A percentile compares a stretch with the other conserved stretches of the same genome.
phyloP scores from a whole-genome alignment of 2,797 vertebrate species.

The Chaetodon trifasciatus region DNA sequence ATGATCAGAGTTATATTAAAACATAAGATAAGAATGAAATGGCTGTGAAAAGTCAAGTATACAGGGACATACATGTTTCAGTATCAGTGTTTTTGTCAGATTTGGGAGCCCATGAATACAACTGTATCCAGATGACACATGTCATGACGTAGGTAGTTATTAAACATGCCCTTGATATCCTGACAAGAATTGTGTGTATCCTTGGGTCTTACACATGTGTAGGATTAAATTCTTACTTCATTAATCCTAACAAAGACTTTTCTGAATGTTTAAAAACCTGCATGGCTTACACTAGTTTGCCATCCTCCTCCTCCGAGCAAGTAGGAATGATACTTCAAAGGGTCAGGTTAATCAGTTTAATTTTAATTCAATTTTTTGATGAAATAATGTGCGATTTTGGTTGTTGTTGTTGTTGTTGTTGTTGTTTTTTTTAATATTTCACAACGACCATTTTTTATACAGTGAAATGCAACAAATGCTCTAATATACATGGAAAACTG shows the following conservation, averaged over 20 bases:
- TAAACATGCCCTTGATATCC: background rate
- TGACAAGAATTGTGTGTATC: no score
- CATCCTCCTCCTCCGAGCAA: no score
- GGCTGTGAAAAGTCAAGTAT: background rate
- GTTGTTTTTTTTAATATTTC: no score
- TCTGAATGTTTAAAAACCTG: no score
- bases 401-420: no score
- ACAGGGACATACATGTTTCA: background rate
- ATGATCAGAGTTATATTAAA: background rate
- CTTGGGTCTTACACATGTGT: no score
- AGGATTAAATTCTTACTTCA: no score
- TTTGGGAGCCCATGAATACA: background rate
- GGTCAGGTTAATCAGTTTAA: background rate
- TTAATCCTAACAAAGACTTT: no score
- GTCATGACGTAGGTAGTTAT: background rate
- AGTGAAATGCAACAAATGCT: background rate
- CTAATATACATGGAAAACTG: background rate
- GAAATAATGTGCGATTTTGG: background rate
- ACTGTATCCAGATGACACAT: background rate
- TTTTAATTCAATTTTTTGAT: no score
- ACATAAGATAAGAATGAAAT: background rate
- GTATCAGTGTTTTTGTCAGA: background rate
- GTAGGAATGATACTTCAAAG: no score
- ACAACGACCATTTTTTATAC: background rate
- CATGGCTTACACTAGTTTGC: no score